Evolutionary conservation across 2,888 invertebrate genomes (phyloP).

Genomic region (Drosophila histrio): DNA sequence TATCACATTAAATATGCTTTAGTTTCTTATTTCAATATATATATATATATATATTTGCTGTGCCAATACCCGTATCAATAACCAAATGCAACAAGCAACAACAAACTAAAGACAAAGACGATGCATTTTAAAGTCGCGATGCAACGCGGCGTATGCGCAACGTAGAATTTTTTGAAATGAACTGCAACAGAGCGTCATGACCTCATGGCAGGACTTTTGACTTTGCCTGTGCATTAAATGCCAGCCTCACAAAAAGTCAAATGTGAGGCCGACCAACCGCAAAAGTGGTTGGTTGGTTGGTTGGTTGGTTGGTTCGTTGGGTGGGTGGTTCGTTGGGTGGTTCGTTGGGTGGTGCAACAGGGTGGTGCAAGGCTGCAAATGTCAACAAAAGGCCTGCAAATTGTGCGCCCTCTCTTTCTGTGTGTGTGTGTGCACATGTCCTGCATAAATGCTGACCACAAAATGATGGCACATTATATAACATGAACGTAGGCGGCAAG

Average conservation of each 20-base stretch:
- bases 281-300: constrained; percentile 18
- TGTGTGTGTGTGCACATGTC: constrained; percentile 47
- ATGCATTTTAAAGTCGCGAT: constrained; percentile 1
- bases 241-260: constrained; percentile 71
- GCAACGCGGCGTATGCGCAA: constrained; percentile 36
- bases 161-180: constrained; percentile 46
- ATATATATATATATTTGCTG: too few species aligned
- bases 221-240: constrained; percentile 67
- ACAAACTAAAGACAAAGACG: neutral
- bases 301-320: neutral
- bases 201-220: constrained; percentile 65
- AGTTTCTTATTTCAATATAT: too few species aligned
- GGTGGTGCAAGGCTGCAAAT: constrained; percentile 44
- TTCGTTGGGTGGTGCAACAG: too few species aligned
- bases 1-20: too few species aligned
- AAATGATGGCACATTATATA: constrained; percentile 80
- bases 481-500: constrained; percentile 25
- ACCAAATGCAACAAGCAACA: neutral
- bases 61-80: too few species aligned
- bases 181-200: constrained; percentile 31
- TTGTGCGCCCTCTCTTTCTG: constrained; percentile 34
- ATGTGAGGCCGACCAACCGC: constrained; percentile 56
- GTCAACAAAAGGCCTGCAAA: constrained; percentile 73
- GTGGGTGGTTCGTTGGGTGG: constrained; percentile 16
- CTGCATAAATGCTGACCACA: constrained; percentile 79